Evolutionary conservation across 2,113 vertebrate genomes (phyloP).

Genomic region (Conger conger): DNA sequence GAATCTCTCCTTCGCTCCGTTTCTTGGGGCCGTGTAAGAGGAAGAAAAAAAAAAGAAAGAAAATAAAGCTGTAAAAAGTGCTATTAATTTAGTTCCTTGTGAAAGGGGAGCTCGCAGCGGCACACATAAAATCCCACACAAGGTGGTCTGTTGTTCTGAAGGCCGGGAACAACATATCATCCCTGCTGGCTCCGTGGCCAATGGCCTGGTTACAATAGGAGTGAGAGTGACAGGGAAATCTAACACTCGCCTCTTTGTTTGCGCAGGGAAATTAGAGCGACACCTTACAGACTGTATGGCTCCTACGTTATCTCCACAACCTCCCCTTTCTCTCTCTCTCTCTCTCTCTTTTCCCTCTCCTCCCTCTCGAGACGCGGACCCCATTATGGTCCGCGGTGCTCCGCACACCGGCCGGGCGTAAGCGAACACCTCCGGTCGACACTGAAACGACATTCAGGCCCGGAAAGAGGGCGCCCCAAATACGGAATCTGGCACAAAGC

Average conservation of each 20-base stretch:
- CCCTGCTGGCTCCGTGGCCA: slow-evolving; percentile 46
- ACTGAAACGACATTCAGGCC: slow-evolving; percentile 46
- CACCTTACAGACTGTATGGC: slow-evolving; percentile 74
- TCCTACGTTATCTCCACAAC: slow-evolving; percentile 77
- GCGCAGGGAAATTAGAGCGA: slow-evolving; percentile 67
- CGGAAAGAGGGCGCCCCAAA: slow-evolving; percentile 36
- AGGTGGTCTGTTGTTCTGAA: slow-evolving; percentile 58
- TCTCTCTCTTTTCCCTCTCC: slow-evolving; percentile 27
- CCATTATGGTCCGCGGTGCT: slow-evolving; percentile 42
- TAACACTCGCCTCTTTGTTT: slow-evolving; percentile 79
- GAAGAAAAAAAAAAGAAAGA: slow-evolving; percentile 15
- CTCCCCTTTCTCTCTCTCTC: slow-evolving; percentile 57
- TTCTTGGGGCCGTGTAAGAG: slow-evolving; percentile 21
- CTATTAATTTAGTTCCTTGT: slow-evolving; percentile 36
- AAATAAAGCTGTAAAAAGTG: slow-evolving; percentile 31
- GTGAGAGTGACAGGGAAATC: slow-evolving; percentile 71
- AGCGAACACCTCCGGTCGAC: slow-evolving; percentile 59
- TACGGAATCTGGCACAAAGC: slow-evolving; percentile 41
- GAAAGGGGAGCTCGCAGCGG: slow-evolving; percentile 52
- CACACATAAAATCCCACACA: slow-evolving; percentile 58
- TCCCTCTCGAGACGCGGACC: slow-evolving; percentile 41
- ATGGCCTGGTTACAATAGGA: slow-evolving; percentile 63
- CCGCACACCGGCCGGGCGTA: slow-evolving; percentile 47
- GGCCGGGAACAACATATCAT: slow-evolving; percentile 58
- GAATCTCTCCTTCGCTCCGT: slow-evolving; percentile 62